Evolutionary conservation across 2,797 vertebrate species (phyloP), one percentile per base, ranked within the genome.

Genomic region (Poeciliopsis turneri): DNA sequence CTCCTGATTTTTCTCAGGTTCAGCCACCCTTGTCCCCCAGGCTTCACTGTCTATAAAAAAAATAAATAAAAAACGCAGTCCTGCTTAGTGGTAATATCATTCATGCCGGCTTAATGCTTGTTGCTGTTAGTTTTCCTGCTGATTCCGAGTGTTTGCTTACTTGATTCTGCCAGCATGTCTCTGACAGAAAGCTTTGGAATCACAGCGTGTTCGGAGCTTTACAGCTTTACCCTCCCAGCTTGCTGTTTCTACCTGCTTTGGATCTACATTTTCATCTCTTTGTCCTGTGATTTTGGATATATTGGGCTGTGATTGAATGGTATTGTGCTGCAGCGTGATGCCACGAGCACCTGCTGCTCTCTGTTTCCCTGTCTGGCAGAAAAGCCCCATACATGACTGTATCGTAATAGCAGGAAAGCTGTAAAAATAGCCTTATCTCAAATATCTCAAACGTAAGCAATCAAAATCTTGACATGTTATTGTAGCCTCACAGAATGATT

Each of bases 11-110:
- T 75, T 64, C 77, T 25, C 4, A 15, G 80, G 78, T 87, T 89
- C 78, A 80, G 71, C 78, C 86, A 88, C 79, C 90, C 88, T 86
- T 72, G 84, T 89, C 76, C 81, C 84, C 89, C 85, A 75, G 64
- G 77, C 45, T 73, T 51, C 77, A 5, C 45, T 39, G n/a, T 76
- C 71, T 70, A 78, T 57, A 79, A 76, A 70, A 75, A 39, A 57
- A 59, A 28, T 25, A 55, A 4, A 57, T 64, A 11, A 12, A 25
- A 74, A 82, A 85, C 82, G 69, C 80, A 76, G 3, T 80, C 76
- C 16, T 84, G 72, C 64, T 68, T 76, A 71, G 78, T 72, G 53
- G 41, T 39, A 4, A 47, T 33, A 72, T 73, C 68, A 33, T 74
- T 82, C 69, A 18, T 70, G 78, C 77, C 33, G 25, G 69, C 76